These are phyloP conservation scores for Sacculina carcini DNA, from an alignment of 2,888 invertebrate species.

Conservation along the genomic window DNA sequence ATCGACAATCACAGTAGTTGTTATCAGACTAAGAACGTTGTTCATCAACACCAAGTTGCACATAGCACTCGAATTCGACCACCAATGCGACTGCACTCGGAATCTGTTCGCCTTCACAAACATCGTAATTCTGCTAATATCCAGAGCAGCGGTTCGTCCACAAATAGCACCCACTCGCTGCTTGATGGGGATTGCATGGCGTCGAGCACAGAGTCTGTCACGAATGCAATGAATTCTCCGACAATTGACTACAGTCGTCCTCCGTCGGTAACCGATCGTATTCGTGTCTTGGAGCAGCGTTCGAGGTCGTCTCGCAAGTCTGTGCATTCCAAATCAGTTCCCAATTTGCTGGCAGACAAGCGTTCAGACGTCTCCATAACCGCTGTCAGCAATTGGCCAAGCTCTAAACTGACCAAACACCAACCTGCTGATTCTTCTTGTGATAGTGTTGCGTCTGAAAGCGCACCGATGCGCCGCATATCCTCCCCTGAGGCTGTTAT, in stretches of 20 bases:
- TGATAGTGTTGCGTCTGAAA: background rate
- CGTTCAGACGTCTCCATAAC: too few species aligned
- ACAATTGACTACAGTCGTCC: conserved; percentile 19
- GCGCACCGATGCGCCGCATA: conserved; percentile 30
- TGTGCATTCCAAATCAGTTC: conserved; percentile 5
- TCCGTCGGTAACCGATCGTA: conserved; percentile 36
- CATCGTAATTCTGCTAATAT: conserved; percentile 11
- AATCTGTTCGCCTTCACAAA: conserved; percentile 28
- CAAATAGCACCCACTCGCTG: conserved; percentile 16
- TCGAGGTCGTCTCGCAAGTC: conserved; percentile 15
- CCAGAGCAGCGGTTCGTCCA: conserved; percentile 9
- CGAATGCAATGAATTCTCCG: conserved; percentile 14
- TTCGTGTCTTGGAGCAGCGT: conserved; percentile 34
- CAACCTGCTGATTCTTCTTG: background rate
- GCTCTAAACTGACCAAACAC: too few species aligned
- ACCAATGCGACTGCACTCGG: conserved; percentile 48
- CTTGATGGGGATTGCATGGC: conserved; percentile 1
- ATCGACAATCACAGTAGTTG: too few species aligned
- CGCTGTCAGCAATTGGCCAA: too few species aligned
- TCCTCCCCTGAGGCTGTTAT: conserved; percentile 13
- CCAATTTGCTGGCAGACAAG: conserved; percentile 6
- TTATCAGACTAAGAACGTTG: too few species aligned
- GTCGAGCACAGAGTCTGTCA: conserved; percentile 10
- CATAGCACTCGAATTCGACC: conserved; percentile 49
- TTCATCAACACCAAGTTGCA: conserved; percentile 43